Conservation (phyloP, 2,113 vertebrate genomes). For the Vidua chalybeata region DNA sequence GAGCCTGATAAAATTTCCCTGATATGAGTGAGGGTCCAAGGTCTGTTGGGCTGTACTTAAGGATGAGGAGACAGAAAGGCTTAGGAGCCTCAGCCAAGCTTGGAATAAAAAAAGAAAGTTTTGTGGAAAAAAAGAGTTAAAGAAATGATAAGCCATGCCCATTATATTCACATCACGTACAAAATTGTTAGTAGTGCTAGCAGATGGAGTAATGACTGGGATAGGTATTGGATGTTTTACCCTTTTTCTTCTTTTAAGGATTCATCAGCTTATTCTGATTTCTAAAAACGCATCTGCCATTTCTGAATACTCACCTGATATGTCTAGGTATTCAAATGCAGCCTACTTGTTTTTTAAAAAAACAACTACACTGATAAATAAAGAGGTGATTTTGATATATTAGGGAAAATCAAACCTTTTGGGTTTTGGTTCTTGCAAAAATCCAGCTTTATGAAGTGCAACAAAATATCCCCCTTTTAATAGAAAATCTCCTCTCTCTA, state of each 20-base stretch:
- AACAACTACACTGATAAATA: background rate
- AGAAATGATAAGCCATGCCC: background rate
- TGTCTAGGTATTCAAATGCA: background rate
- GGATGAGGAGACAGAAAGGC: background rate
- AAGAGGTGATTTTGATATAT: background rate
- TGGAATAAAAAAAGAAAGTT: background rate
- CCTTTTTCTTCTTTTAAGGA: background rate
- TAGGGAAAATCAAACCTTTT: background rate
- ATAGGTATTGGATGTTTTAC: background rate
- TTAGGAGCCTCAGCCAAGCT: background rate
- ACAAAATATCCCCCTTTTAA: background rate
- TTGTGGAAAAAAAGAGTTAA: background rate
- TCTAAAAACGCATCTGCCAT: background rate
- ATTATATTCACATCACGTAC: background rate
- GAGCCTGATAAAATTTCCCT: background rate
- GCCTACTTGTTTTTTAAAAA: background rate
- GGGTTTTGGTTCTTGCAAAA: background rate
- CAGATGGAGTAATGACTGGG: background rate
- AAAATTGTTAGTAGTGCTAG: background rate
- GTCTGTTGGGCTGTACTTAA: background rate
- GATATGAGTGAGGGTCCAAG: background rate
- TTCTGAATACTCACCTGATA: background rate
- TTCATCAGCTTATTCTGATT: background rate
- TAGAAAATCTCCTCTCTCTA: background rate
- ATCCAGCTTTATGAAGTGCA: background rate